These are phyloP conservation scores for Holacanthella duospinosa DNA, from an alignment of 2,888 invertebrate species.

Conservation along the genomic window DNA sequence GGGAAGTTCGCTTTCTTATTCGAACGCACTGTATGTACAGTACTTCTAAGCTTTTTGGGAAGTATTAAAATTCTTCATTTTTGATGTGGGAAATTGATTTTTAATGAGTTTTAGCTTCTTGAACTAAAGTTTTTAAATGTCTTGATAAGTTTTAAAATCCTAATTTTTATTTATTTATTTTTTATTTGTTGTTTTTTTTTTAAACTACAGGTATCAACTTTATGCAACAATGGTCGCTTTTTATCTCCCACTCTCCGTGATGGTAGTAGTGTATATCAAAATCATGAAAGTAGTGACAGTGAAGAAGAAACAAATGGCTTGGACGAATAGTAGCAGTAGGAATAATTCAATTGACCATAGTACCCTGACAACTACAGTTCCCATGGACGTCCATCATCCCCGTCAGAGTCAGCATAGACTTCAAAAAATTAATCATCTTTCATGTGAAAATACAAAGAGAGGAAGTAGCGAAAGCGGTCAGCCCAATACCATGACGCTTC, in stretches of 20 bases:
- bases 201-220: constrained; percentile 64
- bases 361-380: background rate
- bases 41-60: no score
- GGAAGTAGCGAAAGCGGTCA: background rate
- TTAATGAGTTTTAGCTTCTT: background rate
- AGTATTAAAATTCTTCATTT: no score
- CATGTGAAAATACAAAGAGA: background rate
- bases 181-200: constrained; percentile 8
- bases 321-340: constrained; percentile 31
- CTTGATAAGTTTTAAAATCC: background rate
- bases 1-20: no score
- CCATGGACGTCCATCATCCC: no score
- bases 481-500: background rate
- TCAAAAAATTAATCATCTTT: constrained; percentile 10
- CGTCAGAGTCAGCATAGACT: background rate
- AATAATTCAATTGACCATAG: constrained; percentile 24
- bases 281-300: constrained; percentile 87
- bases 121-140: background rate
- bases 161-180: background rate
- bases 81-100: background rate
- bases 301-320: constrained; percentile 77
- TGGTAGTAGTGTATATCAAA: constrained; percentile 94
- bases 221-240: constrained; percentile 92
- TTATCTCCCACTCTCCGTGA: constrained; percentile 89
- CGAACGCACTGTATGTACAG: no score